Conservation (phyloP, 1,140 invertebrate genomes). For the Dendroctonus ponderosae region DNA sequence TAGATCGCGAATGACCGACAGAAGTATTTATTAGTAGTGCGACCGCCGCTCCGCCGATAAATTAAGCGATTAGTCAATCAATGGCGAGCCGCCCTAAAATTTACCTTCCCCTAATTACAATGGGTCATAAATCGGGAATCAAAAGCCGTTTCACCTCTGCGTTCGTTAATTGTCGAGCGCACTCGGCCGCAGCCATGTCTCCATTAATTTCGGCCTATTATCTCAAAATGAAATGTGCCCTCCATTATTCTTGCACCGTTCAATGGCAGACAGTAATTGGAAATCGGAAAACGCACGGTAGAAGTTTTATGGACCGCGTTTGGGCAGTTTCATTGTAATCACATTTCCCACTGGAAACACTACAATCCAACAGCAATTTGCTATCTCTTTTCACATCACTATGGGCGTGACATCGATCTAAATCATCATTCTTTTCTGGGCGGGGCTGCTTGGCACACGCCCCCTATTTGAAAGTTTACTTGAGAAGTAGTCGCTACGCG, state of each 20-base stretch:
- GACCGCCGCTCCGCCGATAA: not conserved
- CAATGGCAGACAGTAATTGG: conserved; percentile 14
- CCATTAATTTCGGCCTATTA: conserved; percentile 19
- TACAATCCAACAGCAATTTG: too few species aligned
- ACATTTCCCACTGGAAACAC: too few species aligned
- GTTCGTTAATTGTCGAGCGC: conserved; percentile 16
- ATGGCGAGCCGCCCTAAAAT: conserved; percentile 1
- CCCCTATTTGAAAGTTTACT: too few species aligned
- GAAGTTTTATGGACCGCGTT: not conserved
- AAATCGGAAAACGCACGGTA: conserved; percentile 8
- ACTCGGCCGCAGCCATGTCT: conserved; percentile 16
- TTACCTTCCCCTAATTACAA: conserved; percentile 12
- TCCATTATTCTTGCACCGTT: conserved; percentile 13
- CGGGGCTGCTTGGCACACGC: too few species aligned
- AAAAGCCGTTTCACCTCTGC: conserved; percentile 17
- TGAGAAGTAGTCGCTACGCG: too few species aligned
- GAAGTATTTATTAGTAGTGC: too few species aligned
- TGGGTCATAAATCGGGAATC: conserved; percentile 16
- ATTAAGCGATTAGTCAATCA: not conserved
- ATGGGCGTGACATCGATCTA: too few species aligned
- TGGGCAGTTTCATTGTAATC: too few species aligned
- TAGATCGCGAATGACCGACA: too few species aligned
- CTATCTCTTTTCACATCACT: too few species aligned
- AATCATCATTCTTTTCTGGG: too few species aligned
- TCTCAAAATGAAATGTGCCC: conserved; percentile 12